phyloP scores from a whole-genome alignment of 2,888 invertebrate species.

The Thereva nobilitata region DNA sequence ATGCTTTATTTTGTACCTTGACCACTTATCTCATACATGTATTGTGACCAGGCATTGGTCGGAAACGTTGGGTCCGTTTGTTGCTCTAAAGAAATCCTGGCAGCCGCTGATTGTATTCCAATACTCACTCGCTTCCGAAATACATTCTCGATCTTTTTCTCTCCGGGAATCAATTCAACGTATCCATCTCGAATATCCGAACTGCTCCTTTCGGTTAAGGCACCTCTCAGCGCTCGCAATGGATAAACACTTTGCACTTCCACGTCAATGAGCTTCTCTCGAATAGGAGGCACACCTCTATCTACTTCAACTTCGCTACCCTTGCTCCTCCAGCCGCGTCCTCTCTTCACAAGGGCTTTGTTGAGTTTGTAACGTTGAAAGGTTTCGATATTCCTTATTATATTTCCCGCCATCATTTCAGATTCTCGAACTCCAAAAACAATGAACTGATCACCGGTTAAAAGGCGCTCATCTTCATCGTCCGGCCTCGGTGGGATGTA shows the following conservation, averaged over 20 bases:
- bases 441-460: conserved; percentile 68
- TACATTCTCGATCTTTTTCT: conserved; percentile 63
- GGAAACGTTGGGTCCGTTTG: conserved; percentile 73
- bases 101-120: conserved; percentile 64
- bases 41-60: conserved; percentile 72
- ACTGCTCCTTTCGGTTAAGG: conserved; percentile 62
- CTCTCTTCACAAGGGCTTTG: conserved; percentile 63
- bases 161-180: conserved; percentile 66
- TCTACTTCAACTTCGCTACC: conserved; percentile 71
- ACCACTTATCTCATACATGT: conserved; percentile 58
- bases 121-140: conserved; percentile 63
- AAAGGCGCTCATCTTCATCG: conserved; percentile 58
- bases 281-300: conserved; percentile 60
- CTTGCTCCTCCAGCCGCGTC: conserved; percentile 63
- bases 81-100: conserved; percentile 59
- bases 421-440: conserved; percentile 66
- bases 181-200: conserved; percentile 70
- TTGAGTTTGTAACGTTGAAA: conserved; percentile 58
- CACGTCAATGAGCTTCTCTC: conserved; percentile 66
- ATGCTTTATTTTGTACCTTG: conserved; percentile 38
- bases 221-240: conserved; percentile 56
- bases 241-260: conserved; percentile 71
- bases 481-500: conserved; percentile 52
- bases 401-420: conserved; percentile 45
- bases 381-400: conserved; percentile 62